Evolutionary conservation across 2,888 invertebrate genomes (phyloP), one percentile per base, ranked within the genome.

Genomic region (Ichneumoninae sp.): DNA sequence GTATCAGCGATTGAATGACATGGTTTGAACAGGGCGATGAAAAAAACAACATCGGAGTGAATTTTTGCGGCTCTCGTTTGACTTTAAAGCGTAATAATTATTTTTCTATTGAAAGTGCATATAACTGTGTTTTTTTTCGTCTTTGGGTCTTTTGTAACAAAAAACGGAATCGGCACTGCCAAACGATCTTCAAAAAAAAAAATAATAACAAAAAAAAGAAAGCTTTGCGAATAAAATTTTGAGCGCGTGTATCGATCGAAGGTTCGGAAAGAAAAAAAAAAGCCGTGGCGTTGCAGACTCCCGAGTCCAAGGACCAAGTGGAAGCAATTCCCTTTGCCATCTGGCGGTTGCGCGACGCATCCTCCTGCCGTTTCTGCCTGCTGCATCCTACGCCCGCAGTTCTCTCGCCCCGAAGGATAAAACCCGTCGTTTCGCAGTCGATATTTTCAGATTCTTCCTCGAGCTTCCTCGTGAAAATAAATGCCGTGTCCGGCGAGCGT

Each of bases 321-420:
- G 91, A 90, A 91, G 90, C 89, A 85, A 90, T 91, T 90, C 89
- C 88, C 89, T 89, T 92, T 91, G 93, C 93, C 93, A 93, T 93
- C 93, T 93, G 90, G 92, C 90, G 93, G 93, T 90, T 87, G 86
- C 80, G 80, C 80, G 83, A 82, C 85, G 91, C 87, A 93, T 91
- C 90, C 90, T 88, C 88, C 88, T 88, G 65, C 84, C 90, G 86
- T 87, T 87, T 86, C 54, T 72, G 76, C 77, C 85, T 70, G 87
- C 86, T 91, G 90, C 92, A 92, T 86, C 82, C 85, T 82, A 79
- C 82, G 50, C 77, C 66, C 81, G 62, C 74, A 33, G 47, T 88
- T 87, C 93, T 77, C 80, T 60, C 62, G 33, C 72, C 80, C 71
- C 62, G 33, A 54, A 76, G 83, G 87, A 82, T 86, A 87, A 85